A percentile compares a stretch with the other conserved stretches of the same genome.
Conservation (phyloP, 2,888 invertebrate species). For the Ophioninae sp. region DNA sequence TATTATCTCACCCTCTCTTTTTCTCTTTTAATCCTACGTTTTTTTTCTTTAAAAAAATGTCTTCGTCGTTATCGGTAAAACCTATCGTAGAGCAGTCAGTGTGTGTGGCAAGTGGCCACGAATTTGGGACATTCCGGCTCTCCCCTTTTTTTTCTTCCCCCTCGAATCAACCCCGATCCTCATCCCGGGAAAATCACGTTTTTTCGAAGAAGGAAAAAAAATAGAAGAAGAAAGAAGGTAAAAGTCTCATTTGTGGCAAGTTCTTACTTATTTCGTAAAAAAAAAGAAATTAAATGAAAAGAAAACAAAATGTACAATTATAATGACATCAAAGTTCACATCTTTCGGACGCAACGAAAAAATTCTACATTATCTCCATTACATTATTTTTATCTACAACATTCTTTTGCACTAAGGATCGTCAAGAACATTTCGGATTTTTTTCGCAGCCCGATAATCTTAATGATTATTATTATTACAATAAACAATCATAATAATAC, state of each 20-base stretch:
- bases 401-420: no score
- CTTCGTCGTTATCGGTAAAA: conserved; percentile 52
- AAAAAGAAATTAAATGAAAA: conserved; percentile 2
- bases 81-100: conserved; percentile 65
- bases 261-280: conserved; percentile 44
- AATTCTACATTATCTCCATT: no score
- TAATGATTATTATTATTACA: no score
- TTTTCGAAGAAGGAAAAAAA: not conserved
- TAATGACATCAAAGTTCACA: no score
- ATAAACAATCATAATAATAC: not conserved
- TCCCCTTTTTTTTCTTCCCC: not conserved
- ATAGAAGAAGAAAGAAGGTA: conserved; percentile 1
- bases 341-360: no score
- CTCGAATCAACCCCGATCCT: not conserved
- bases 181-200: not conserved
- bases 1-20: conserved; percentile 17
- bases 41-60: conserved; percentile 22
- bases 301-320: not conserved
- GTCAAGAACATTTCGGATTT: no score
- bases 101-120: conserved; percentile 56
- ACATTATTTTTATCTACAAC: no score
- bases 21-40: conserved; percentile 43
- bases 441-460: no score
- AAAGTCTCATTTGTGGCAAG: conserved; percentile 31
- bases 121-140: not conserved